Conservation (phyloP, 1,140 invertebrate genomes). For the Drosophila orosa region DNA sequence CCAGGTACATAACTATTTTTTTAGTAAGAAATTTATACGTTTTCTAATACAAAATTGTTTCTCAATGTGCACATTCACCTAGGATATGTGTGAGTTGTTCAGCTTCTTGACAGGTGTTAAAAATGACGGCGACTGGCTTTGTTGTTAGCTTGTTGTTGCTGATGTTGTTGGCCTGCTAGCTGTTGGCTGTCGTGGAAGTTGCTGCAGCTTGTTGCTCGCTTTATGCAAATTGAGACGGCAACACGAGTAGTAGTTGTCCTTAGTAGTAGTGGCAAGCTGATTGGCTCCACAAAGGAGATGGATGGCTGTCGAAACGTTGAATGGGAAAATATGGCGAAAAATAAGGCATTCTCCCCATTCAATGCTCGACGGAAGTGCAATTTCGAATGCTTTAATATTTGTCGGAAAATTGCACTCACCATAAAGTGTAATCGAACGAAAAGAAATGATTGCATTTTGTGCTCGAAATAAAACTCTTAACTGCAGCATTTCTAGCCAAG, state of each 20-base stretch:
- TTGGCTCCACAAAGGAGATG: conserved; percentile 19
- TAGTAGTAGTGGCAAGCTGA: conserved; percentile 21
- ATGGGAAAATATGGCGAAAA: conserved; percentile 9
- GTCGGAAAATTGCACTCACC: conserved; percentile 16
- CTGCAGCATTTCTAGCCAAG: neutral
- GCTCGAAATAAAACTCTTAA: conserved; percentile 3
- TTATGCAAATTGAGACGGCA: conserved; percentile 61
- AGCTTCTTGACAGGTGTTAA: conserved; percentile 76
- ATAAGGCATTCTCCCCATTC: conserved; percentile 1
- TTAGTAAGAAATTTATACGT: neutral
- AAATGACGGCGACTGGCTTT: conserved; percentile 62
- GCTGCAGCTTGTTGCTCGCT: conserved; percentile 50
- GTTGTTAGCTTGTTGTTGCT: conserved; percentile 24
- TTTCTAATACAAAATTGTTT: neutral
- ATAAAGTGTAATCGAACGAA: neutral
- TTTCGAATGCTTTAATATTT: neutral
- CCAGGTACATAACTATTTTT: no score
- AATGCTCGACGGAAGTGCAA: conserved; percentile 3
- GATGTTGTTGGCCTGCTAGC: conserved; percentile 7
- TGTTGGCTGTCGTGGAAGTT: conserved; percentile 33
- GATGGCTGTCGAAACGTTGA: conserved; percentile 9
- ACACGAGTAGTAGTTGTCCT: conserved; percentile 16
- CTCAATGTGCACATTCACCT: conserved; percentile 9
- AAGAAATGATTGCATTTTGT: conserved; percentile 12
- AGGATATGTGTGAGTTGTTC: conserved; percentile 49